Evolutionary conservation across 1,140 invertebrate species (phyloP), one percentile per base, ranked within the genome.

Genomic region (Diorhabda elongata): DNA sequence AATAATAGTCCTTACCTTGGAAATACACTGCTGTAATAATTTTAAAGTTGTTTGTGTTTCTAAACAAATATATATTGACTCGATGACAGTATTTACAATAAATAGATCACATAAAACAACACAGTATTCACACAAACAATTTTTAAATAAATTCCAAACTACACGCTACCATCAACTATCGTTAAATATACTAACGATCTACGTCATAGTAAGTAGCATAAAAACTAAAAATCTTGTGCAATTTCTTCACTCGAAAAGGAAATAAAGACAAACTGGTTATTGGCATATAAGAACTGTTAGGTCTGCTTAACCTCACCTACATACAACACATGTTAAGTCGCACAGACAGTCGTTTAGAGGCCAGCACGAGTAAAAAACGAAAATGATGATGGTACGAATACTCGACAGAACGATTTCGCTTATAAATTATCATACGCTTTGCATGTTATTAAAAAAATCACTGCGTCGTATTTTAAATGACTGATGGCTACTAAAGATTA

Each of bases 341-440:
- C 2, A 3, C 6, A 52, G 47, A 8, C 47, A n/a, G 6, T 52
- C n/a, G 4, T 6, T 6, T 52, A 8, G 47, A 52, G 47, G 47
- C 47, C 47, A 52, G 47, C 47, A n/a, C 47, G n/a, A n/a, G 47
- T 52, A 52, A 52, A 52, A 52, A 52, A 52, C 47, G 47, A 52
- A 52, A 52, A 52, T 52, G 47, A 52, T 52, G 47, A 52, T 52
- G 47, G 47, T 52, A 52, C 47, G 47, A 52, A 52, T 26, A 52
- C 47, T 52, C 6, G n/a, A 52, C 47, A 8, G 47, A 52, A 52
- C 47, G n/a, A 52, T n/a, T 52, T 52, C 47, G 47, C 47, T 52
- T 52, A 52, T 52, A 52, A 3, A 2, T 52, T 52, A 52, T n/a
- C 47, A 52, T 52, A 52, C 47, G 47, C 6, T 52, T 52, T 52